Evolutionary conservation across 2,888 invertebrate genomes (phyloP).

Genomic region (Platycheirus albimanus): DNA sequence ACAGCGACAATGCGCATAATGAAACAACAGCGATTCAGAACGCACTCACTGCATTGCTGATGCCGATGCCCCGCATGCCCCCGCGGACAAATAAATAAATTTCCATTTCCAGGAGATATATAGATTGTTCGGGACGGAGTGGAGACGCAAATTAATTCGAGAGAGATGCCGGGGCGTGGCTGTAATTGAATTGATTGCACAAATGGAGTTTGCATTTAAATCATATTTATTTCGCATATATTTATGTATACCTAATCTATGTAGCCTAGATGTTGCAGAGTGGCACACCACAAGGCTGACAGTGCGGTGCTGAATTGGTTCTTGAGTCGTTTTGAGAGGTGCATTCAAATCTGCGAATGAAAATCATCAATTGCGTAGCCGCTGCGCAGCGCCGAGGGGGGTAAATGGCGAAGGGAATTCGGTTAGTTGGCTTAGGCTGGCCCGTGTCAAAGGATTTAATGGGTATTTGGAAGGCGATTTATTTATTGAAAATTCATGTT

Average conservation of each 20-base stretch:
- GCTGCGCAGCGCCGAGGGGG: constrained; percentile 4
- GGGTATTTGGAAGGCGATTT: constrained; percentile 35
- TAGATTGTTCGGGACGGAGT: constrained; percentile 48
- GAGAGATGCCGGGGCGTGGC: constrained; percentile 66
- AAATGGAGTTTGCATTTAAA: constrained; percentile 65
- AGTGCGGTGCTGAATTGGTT: constrained; percentile 35
- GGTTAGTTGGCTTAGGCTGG: too few relatives aligned
- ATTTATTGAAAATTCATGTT: constrained; percentile 23
- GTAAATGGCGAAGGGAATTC: constrained; percentile 10
- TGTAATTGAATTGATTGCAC: constrained; percentile 73
- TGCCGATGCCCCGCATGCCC: constrained; percentile 15
- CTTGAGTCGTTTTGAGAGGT: neutral
- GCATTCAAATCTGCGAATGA: constrained; percentile 38
- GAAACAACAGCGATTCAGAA: constrained; percentile 37
- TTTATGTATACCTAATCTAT: too few relatives aligned
- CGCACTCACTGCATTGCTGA: neutral
- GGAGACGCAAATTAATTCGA: constrained; percentile 70
- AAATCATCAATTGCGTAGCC: constrained; percentile 45
- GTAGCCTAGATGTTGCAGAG: too few relatives aligned
- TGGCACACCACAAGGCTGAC: constrained; percentile 42
- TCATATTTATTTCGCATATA: constrained; percentile 58
- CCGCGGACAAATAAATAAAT: constrained; percentile 30
- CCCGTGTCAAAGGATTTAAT: constrained; percentile 35
- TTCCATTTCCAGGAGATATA: constrained; percentile 53
- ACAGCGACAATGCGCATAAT: constrained; percentile 66